Evolutionary conservation across 2,797 vertebrate genomes (phyloP).

Genomic region (Intellagama lesueurii): DNA sequence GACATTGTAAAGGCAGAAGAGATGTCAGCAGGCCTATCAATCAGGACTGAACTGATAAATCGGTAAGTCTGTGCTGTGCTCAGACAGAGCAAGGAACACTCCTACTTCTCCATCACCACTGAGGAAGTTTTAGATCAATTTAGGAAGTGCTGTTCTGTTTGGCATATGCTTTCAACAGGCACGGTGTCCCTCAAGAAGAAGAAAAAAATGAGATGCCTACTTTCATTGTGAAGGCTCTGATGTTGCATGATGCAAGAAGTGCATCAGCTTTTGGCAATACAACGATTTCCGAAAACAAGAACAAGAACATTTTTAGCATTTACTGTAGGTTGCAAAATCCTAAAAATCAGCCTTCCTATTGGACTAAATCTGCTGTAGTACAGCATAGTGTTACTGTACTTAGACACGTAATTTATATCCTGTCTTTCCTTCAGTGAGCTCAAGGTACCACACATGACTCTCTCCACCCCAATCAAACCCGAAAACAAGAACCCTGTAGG

Average conservation of each 20-base stretch:
- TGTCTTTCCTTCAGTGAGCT: too few species aligned
- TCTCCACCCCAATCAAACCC: too few species aligned
- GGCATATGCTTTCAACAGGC: not conserved
- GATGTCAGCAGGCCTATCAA: not conserved
- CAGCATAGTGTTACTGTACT: not conserved
- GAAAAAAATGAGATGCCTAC: not conserved
- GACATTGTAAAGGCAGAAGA: not conserved
- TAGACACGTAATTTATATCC: too few species aligned
- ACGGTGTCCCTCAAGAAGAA: not conserved
- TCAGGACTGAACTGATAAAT: not conserved
- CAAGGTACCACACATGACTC: too few species aligned
- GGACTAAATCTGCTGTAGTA: not conserved
- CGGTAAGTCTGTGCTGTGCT: not conserved
- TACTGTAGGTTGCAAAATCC: not conserved
- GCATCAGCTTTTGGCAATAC: not conserved
- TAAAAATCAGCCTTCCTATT: not conserved
- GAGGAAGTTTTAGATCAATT: constrained; percentile 3
- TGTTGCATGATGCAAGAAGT: not conserved
- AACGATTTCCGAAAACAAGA: not conserved
- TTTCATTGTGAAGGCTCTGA: not conserved
- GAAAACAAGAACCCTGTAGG: too few species aligned
- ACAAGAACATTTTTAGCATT: not conserved
- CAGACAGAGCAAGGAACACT: not conserved
- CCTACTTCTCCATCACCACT: not conserved
- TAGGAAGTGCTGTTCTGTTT: not conserved